Evolutionary conservation across 2,113 vertebrate genomes (phyloP), one percentile per base, ranked within the genome.

Genomic region (Turdus rufiventris): DNA sequence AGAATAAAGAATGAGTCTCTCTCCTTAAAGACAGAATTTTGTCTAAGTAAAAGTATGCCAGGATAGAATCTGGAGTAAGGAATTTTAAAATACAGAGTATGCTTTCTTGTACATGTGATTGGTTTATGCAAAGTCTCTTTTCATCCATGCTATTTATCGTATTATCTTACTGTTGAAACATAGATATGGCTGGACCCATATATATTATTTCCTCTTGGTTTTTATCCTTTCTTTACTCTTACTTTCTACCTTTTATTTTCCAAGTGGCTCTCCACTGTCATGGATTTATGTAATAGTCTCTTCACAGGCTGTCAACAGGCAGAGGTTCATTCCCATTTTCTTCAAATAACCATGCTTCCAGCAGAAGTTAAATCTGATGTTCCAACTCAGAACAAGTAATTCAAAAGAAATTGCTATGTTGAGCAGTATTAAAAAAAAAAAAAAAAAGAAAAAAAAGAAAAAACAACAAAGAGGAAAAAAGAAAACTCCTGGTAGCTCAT

Each of bases 61-160:
- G 89, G 70, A 93, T 95, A 93, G 94, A 96, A 96, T 95, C 91
- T 97, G 95, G 95, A 97, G 94, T 93, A 96, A 97, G 95, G 95
- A 96, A 94, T 85, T 91, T 88, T 63, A 67, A 85, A 91, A 58
- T 88, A 66, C 4, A 21, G 71, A 88, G 18, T 82, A 62, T 70
- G 21, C 14, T 45, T 89, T 89, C 50, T 92, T 95, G 43, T 95
- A 76, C 28, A 25, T 51, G 50, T 85, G 42, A 73, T 65, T 91
- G 43, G 15, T 62, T 71, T 86, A 73, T 73, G 66, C 36, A 25
- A 4, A 61, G 24, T 91, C 48, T 76, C 34, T 94, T 85, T 96
- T 85, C 45, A 42, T 65, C 62, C 2, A 7, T 7, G 1, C 90
- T 79, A 83, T 93, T 87, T 96, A 89, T 85, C 58, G 31, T 94